Conservation (phyloP, 2,113 vertebrate species). For the Sinocyclocheilus anshuiensis region DNA sequence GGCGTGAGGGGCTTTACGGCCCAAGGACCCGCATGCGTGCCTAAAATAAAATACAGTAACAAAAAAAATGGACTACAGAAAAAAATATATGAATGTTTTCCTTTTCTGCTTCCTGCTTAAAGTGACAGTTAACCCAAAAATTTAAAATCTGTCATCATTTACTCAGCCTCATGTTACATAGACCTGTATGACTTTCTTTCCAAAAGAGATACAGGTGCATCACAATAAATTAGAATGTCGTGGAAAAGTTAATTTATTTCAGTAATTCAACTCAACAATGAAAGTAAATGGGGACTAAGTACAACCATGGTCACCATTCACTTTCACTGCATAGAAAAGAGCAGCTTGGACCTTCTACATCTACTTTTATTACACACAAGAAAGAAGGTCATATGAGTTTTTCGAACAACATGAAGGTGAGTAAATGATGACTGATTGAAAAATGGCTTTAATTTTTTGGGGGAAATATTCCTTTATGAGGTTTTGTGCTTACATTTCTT, state of each 20-base stretch:
- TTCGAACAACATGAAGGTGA: neutral
- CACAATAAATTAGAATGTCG: too few species aligned
- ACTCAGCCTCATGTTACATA: neutral
- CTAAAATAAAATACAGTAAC: slow-evolving; percentile 46
- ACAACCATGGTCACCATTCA: neutral
- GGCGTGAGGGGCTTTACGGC: slow-evolving; percentile 70
- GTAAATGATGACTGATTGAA: neutral
- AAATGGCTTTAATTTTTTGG: neutral
- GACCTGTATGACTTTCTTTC: neutral
- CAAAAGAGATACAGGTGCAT: neutral
- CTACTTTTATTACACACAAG: neutral
- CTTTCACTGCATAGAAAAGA: neutral
- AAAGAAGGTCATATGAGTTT: neutral
- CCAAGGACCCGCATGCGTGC: slow-evolving; percentile 67
- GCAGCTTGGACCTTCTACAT: neutral
- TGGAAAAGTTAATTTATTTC: too few species aligned
- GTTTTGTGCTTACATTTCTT: neutral
- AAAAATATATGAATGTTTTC: neutral
- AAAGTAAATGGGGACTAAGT: neutral
- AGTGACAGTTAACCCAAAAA: neutral
- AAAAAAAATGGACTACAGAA: slow-evolving; percentile 18
- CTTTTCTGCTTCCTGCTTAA: slow-evolving; percentile 2
- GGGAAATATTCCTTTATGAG: neutral
- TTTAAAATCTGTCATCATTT: neutral
- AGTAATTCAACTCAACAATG: too few species aligned